Percentiles rank a stretch among this genome's conserved stretches.
phyloP scores from a whole-genome alignment of 2,113 vertebrate species.

The Ovibos moschatus region DNA sequence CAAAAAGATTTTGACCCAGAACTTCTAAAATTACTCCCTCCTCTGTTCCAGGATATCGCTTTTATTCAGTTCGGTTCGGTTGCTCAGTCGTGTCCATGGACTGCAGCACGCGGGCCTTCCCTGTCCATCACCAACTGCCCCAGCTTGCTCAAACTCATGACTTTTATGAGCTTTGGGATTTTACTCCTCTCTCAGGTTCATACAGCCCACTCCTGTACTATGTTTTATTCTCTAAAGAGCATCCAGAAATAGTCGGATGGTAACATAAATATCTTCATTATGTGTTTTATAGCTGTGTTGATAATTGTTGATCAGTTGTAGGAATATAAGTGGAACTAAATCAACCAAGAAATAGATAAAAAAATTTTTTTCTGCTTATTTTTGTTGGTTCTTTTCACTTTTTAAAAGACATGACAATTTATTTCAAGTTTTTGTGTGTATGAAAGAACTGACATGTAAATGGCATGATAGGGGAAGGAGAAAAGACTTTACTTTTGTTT shows the following conservation, averaged over 20 bases:
- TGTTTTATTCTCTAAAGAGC: conserved; percentile 30
- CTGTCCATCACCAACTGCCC: not conserved
- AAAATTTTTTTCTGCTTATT: not conserved
- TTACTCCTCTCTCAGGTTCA: not conserved
- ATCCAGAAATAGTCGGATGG: not conserved
- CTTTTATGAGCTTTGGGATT: not conserved
- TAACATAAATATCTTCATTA: not conserved
- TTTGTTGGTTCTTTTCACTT: conserved; percentile 11
- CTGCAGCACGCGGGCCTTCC: not conserved
- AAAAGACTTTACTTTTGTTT: not conserved
- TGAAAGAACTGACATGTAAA: not conserved
- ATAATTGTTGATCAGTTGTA: conserved; percentile 21
- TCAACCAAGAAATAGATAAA: not conserved
- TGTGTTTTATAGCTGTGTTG: not conserved
- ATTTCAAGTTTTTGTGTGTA: conserved; percentile 13
- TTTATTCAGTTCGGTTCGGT: not conserved
- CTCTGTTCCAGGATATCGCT: not conserved
- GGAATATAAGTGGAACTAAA: not conserved
- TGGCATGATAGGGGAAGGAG: not conserved
- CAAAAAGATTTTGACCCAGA: conserved; percentile 1
- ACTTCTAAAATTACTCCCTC: not conserved
- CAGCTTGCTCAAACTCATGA: not conserved
- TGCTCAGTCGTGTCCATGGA: not conserved
- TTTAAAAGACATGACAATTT: conserved; percentile 29
- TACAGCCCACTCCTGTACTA: not conserved